A percentile compares a stretch with the other conserved stretches of the same genome.
These are phyloP conservation scores for Cariama cristata DNA, from an alignment of 2,113 vertebrate species.

Conservation along the genomic window DNA sequence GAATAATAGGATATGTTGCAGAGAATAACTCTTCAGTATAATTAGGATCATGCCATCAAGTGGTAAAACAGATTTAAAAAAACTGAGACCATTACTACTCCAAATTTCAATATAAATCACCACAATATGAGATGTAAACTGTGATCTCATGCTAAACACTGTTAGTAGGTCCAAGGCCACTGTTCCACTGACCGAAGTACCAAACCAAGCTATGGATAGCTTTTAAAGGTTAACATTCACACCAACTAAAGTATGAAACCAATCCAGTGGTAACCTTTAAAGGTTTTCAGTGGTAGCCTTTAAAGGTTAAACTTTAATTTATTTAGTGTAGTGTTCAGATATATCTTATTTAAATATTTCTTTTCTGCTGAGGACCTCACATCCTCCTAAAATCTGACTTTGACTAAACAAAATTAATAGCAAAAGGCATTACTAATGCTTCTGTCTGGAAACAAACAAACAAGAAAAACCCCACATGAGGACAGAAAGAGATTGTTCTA, in stretches of 20 bases:
- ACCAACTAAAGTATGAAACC: not conserved
- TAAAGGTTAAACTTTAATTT: not conserved
- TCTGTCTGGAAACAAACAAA: not conserved
- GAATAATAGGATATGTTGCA: not conserved
- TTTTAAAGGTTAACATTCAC: not conserved
- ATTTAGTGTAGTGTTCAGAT: not conserved
- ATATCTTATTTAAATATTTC: not conserved
- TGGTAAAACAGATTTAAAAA: not conserved
- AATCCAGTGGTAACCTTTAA: not conserved
- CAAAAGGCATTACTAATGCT: not conserved
- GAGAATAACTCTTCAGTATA: not conserved
- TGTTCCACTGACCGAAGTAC: not conserved
- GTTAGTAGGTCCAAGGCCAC: not conserved
- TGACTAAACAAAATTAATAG: not conserved
- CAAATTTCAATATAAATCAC: not conserved
- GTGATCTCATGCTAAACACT: not conserved
- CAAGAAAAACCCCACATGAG: not conserved
- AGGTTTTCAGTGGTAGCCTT: not conserved
- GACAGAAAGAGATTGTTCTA: not conserved
- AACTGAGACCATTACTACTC: not conserved
- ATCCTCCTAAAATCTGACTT: not conserved
- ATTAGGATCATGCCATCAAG: not conserved
- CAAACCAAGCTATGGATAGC: not conserved
- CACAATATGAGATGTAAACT: not conserved
- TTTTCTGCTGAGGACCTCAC: not conserved